Conservation (phyloP, 2,888 invertebrate species). For the Chymomyza fuscimana region DNA sequence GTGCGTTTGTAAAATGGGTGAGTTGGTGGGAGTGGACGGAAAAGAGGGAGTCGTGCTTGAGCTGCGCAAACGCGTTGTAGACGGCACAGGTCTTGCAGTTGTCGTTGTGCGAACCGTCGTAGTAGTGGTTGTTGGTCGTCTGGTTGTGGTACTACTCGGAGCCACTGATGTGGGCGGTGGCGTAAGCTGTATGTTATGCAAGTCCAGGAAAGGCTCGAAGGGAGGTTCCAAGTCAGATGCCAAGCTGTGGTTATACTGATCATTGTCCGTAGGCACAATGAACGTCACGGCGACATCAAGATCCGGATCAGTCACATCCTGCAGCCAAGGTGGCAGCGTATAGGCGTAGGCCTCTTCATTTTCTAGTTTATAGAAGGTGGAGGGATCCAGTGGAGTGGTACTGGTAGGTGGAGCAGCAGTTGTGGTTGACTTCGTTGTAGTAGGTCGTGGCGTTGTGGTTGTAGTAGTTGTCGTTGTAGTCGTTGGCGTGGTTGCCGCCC, state of each 20-base stretch:
- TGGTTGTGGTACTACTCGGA: constrained; percentile 21
- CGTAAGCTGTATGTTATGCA: constrained; percentile 63
- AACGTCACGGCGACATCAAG: constrained; percentile 76
- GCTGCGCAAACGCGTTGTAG: constrained; percentile 37
- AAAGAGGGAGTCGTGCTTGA: constrained; percentile 31
- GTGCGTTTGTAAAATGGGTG: constrained; percentile 30
- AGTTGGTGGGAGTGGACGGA: constrained; percentile 38
- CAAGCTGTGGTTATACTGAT: constrained; percentile 76
- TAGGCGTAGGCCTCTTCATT: constrained; percentile 70
- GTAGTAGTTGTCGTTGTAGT: constrained; percentile 37
- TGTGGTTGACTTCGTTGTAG: constrained; percentile 32
- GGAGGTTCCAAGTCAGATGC: constrained; percentile 73
- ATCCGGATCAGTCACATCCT: constrained; percentile 76
- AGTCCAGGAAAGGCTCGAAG: constrained; percentile 74
- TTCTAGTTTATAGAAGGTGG: constrained; percentile 62
- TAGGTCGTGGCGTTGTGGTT: constrained; percentile 27
- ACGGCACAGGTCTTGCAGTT: constrained; percentile 36
- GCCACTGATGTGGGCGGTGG: constrained; percentile 47
- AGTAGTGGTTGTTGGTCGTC: constrained; percentile 39
- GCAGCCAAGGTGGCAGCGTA: constrained; percentile 75
- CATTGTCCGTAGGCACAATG: constrained; percentile 72
- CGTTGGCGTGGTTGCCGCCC: constrained; percentile 39
- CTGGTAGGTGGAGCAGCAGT: constrained; percentile 35
- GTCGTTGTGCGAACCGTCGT: constrained; percentile 52
- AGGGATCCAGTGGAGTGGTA: constrained; percentile 60